Conservation (phyloP, 2,797 vertebrate genomes). For the Alca torda region DNA sequence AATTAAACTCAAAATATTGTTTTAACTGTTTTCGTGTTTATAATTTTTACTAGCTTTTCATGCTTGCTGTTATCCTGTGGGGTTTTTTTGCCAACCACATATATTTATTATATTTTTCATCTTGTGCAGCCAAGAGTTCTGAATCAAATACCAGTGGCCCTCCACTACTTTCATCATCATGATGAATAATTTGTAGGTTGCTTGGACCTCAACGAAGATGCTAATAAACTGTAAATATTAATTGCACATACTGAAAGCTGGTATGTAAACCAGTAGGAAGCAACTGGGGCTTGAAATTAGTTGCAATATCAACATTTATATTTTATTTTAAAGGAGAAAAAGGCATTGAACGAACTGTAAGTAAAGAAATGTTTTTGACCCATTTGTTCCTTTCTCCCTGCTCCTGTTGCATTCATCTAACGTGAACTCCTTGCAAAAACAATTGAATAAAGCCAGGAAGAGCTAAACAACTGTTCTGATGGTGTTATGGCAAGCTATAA, state of each 20-base stretch:
- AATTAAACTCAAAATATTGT: constrained; percentile 5
- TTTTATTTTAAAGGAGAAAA: constrained; percentile 69
- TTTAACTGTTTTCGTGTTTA: background rate
- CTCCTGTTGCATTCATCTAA: background rate
- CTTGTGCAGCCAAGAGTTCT: background rate
- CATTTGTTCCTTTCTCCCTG: background rate
- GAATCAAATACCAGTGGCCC: background rate
- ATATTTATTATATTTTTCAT: background rate
- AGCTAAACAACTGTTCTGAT: background rate
- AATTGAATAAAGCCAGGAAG: background rate
- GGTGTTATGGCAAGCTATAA: background rate
- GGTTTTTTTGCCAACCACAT: background rate
- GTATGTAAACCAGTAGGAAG: background rate
- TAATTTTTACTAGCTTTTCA: background rate
- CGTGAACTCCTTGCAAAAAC: background rate
- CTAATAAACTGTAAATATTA: background rate
- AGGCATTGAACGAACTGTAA: constrained; percentile 77
- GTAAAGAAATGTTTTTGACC: background rate
- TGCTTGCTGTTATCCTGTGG: background rate
- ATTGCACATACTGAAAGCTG: background rate
- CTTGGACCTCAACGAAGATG: background rate
- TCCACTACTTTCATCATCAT: background rate
- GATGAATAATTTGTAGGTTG: background rate
- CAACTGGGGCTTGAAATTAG: background rate
- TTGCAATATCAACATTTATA: constrained; percentile 1